phyloP scores from a whole-genome alignment of 2,113 vertebrate genomes.

The Mugil cephalus region DNA sequence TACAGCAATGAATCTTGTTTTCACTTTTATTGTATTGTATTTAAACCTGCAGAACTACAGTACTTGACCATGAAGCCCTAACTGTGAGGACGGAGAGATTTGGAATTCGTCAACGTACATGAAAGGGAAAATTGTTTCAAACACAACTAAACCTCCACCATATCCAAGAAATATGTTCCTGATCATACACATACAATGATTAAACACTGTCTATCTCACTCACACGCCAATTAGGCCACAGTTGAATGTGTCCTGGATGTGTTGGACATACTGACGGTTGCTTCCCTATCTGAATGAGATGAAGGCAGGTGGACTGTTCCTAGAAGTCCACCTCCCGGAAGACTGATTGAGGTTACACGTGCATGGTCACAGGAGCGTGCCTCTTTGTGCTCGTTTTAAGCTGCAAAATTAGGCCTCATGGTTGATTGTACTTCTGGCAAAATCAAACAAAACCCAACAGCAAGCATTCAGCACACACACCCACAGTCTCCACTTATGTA shows the following conservation, averaged over 20 bases:
- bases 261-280: slow-evolving; percentile 30
- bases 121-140: slow-evolving; percentile 23
- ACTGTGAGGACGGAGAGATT: slow-evolving; percentile 10
- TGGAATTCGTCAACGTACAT: slow-evolving; percentile 18
- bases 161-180: neutral
- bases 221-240: neutral
- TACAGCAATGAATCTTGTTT: neutral
- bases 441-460: slow-evolving; percentile 22
- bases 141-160: slow-evolving; percentile 20
- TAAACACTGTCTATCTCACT: neutral
- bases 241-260: slow-evolving; percentile 20
- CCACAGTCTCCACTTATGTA: slow-evolving; percentile 6
- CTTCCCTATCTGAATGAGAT: slow-evolving; percentile 20
- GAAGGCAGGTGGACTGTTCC: slow-evolving; percentile 1
- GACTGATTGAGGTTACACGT: slow-evolving; percentile 19
- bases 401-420: neutral
- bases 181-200: neutral
- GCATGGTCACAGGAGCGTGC: neutral
- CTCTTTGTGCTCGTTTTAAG: neutral
- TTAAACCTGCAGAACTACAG: slow-evolving; percentile 1
- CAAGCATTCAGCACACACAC: slow-evolving; percentile 14
- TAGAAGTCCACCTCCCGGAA: neutral
- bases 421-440: slow-evolving; percentile 3
- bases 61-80: slow-evolving; percentile 17
- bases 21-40: neutral